Evolutionary conservation across 2,797 vertebrate species (phyloP), one percentile per base, ranked within the genome.

Genomic region (Chelon labrosus): DNA sequence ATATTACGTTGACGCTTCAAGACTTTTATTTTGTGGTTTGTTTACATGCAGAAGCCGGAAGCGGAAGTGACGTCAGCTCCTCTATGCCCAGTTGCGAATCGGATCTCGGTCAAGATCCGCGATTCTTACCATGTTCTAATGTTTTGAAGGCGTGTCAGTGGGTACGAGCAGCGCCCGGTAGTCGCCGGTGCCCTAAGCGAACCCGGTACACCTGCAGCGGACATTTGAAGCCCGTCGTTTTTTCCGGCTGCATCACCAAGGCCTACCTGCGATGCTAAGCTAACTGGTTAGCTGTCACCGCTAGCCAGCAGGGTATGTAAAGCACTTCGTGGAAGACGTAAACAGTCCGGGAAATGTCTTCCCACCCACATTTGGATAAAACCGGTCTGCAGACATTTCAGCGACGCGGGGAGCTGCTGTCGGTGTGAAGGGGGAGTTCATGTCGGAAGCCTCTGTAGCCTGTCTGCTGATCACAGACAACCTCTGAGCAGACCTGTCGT

Each of bases 71-170:
- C 91, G 90, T 85, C 65, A 53, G 13, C 49, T 63, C 77, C 75
- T 84, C 80, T 60, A 46, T 74, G 80, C 69, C 53, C 73, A 84
- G 73, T 93, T 94, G 93, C 92, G 94, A 93, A 93, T 90, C 83
- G 64, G 10, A 69, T 54, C 72, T 22, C 31, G 67, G 25, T n/a
- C 56, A 3, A 19, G 27, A 12, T 10, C 16, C 42, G 47, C 72
- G 35, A 31, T 56, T 56, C 19, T 41, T 57, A 14, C 35, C 9
- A 11, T 56, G 38, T 62, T 50, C 4, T 49, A 17, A 52, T 58
- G 44, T 14, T 31, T 14, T 8, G 41, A 60, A 38, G 1, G 42
- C 27, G 3, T 44, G 41, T 10, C 38, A 39, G 11, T 37, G 25
- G 20, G 31, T 31, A 31, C 31, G 7, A 31, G 4, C 31, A 31